Evolutionary conservation across 2,797 vertebrate species (phyloP).

Genomic region (Lepus oiostolus): DNA sequence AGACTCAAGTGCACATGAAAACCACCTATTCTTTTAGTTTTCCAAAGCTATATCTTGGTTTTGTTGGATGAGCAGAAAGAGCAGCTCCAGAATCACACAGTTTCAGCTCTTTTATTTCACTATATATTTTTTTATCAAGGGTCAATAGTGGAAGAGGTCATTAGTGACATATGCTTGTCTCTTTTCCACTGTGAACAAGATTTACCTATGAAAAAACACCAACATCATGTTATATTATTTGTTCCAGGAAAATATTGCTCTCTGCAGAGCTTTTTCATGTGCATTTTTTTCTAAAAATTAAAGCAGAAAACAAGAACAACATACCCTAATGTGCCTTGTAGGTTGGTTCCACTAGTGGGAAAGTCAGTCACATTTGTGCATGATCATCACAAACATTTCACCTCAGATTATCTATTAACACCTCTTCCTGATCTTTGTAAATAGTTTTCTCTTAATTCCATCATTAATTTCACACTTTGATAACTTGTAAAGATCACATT

Average conservation of each 20-base stretch:
- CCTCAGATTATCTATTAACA: conserved; percentile 1
- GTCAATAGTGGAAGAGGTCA: conserved; percentile 12
- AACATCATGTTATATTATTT: background rate
- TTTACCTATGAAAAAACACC: background rate
- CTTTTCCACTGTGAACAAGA: conserved; percentile 19
- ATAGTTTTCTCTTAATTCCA: background rate
- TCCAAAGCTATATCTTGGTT: background rate
- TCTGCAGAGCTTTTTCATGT: background rate
- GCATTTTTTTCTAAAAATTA: conserved; percentile 62
- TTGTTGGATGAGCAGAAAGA: background rate
- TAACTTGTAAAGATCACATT: conserved; percentile 22
- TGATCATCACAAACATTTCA: background rate
- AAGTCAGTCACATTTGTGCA: conserved; percentile 10
- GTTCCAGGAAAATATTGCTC: background rate
- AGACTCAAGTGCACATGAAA: background rate
- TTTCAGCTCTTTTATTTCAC: conserved; percentile 31
- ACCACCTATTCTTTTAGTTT: background rate
- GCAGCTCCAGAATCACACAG: background rate
- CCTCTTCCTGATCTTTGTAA: conserved; percentile 25
- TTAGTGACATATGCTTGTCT: background rate
- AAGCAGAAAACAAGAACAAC: conserved; percentile 21
- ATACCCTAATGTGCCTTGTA: background rate
- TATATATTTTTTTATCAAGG: background rate
- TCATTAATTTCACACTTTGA: background rate
- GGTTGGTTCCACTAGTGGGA: background rate